Evolutionary conservation across 1,140 invertebrate species (phyloP), one percentile per base, ranked within the genome.

Genomic region (Ditylenchus dipsaci): DNA sequence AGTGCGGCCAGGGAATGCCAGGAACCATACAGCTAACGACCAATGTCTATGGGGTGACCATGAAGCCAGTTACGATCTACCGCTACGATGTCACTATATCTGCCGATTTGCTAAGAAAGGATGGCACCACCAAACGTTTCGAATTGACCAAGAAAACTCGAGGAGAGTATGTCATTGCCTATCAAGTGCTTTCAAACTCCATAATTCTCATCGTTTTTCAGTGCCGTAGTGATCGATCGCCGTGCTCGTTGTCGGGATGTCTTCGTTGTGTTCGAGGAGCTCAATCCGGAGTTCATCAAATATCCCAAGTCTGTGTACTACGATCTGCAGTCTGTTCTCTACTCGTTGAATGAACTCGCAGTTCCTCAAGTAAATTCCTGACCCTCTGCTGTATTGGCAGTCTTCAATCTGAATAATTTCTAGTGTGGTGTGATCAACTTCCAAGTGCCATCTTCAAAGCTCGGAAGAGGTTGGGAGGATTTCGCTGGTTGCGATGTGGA

Each of bases 251-350:
- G 62, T 21, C 62, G 62, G 11, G 62, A 63, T 19, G 29, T 63
- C 11, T 63, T 59, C 57, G 26, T n/a, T 19, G 11, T 21, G 33
- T 13, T 63, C 57, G 29, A n/a, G n/a, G 57, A 63, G 13, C 30
- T 11, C 11, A 53, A 63, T 11, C 57, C 11, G 57, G 62, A 63
- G n/a, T 63, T 63, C 57, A 58, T 63, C 13, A 53, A 11, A 27
- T 11, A 11, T 11, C 17, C 57, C 21, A 13, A 11, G 11, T 11
- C 62, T 13, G 38, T 65, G 62, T 63, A 63, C 62, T 63, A 63
- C 29, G 62, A 63, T 65, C 29, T 63, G 17, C 62, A 63, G 29
- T 63, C 62, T 11, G 57, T 63, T 38, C 11, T 63, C 38, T 63
- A 61, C 57, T 11, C 38, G n/a, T n/a, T 63, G 11, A 53, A 11